Evolutionary conservation across 92 coral and sea anemone species (phyloP), one percentile per base, ranked within the genome.

Genomic region (Phenganax marumi): DNA sequence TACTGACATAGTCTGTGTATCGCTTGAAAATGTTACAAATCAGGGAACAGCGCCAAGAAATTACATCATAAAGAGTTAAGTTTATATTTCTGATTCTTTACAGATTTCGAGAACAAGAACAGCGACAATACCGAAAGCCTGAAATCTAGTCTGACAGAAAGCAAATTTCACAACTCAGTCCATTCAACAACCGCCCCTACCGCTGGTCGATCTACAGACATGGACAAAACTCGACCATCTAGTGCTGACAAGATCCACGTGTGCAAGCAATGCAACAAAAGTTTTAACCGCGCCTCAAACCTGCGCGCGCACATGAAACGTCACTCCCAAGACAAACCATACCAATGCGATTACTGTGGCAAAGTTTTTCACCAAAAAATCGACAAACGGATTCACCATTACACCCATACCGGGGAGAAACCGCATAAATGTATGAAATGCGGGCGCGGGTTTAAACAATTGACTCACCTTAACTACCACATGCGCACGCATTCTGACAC

Each of bases 371-470:
- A 96, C 77, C 99, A 96, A 86, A 96, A 96, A 76, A 96, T 96
- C 72, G 99, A 96, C 90, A 96, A 92, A 93, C 93, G 91, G 84
- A 96, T 96, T 56, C 99, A 96, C 53, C 93, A 94, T 14, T 96
- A 96, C 82, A 96, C 99, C 0, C 99, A 96, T 88, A 96, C 99
- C 0, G 99, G 99, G 54, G 99, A 96, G 86, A 96, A 92, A 57
- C 99, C 99, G 0, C 97, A 92, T 76, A 92, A 92, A 68, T 96
- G 98, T 43, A 73, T 51, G 61, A 95, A 92, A 68, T 95, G 98
- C 81, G 98, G 98, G 73, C 98, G 98, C n/a, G 97, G 97, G 11
- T 95, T 95, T 77, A 95, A 92, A 79, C 98, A 96, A 86, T 81
- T 96, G 89, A 96, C 97, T 7, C 99, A 96, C 50, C 61, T 96